These are phyloP conservation scores for Lagopus leucura DNA, from an alignment of 2,113 vertebrate genomes.

Conservation along the genomic window DNA sequence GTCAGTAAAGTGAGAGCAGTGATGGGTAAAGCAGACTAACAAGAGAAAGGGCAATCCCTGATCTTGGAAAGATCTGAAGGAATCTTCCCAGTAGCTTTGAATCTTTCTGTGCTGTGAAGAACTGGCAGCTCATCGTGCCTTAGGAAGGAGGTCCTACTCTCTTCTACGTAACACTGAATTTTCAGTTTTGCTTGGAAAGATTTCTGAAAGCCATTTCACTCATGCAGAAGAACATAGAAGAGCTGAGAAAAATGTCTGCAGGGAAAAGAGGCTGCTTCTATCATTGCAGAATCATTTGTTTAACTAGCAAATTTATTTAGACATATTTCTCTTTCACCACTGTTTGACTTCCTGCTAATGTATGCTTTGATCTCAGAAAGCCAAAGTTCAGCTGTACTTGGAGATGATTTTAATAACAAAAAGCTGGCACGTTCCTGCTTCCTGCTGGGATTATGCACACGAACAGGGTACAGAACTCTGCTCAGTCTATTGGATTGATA, in stretches of 20 bases:
- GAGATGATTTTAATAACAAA: neutral
- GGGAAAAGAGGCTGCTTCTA: neutral
- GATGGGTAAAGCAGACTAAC: neutral
- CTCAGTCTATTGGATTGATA: neutral
- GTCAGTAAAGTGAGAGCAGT: neutral
- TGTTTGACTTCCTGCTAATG: neutral
- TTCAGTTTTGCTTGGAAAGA: neutral
- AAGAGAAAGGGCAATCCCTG: neutral
- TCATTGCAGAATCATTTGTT: neutral
- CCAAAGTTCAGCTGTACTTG: neutral
- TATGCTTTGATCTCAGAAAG: neutral
- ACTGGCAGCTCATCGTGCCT: neutral
- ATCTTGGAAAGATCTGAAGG: neutral
- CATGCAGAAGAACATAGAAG: neutral
- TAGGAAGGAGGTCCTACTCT: neutral
- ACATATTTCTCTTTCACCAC: neutral
- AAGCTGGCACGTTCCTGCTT: neutral
- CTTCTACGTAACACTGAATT: neutral
- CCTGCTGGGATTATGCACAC: neutral
- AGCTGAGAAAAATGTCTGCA: neutral
- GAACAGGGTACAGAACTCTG: neutral
- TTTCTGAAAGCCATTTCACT: neutral
- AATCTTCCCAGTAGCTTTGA: neutral
- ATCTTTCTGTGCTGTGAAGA: neutral
- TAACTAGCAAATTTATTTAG: constrained; percentile 6